Percentiles rank a stretch among this genome's conserved stretches.
Evolutionary conservation across 2,888 invertebrate species (phyloP).

Genomic region (Spicauda simplicius): DNA sequence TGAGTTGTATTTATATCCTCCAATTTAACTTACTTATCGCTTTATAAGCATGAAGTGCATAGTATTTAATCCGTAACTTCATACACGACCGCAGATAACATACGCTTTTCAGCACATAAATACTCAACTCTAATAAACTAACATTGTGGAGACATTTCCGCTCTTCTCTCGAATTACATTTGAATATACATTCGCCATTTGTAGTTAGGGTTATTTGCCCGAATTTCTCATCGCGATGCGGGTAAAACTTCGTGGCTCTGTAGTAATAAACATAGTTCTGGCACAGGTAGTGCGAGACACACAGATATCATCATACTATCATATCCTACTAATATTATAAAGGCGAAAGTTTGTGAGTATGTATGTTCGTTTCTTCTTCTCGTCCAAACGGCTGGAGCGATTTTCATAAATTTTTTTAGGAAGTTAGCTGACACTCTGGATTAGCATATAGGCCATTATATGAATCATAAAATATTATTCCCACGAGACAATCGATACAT

Average conservation of each 20-base stretch:
- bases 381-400: too few relatives aligned
- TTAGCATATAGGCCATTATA: too few relatives aligned
- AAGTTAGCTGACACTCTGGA: too few relatives aligned
- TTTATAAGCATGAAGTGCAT: not conserved
- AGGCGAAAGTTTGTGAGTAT: too few relatives aligned
- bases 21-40: not conserved
- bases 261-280: slow-evolving; percentile 77
- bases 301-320: too few relatives aligned
- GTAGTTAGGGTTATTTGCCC: slow-evolving; percentile 61
- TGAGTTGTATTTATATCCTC: not conserved
- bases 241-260: slow-evolving; percentile 64
- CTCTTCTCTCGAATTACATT: slow-evolving; percentile 51
- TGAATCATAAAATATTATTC: too few relatives aligned
- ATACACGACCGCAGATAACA: slow-evolving; percentile 28
- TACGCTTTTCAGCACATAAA: slow-evolving; percentile 38
- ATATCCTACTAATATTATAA: too few relatives aligned
- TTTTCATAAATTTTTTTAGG: too few relatives aligned
- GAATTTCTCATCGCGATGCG: slow-evolving; percentile 64
- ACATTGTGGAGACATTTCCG: slow-evolving; percentile 40
- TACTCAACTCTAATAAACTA: slow-evolving; percentile 39
- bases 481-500: too few relatives aligned
- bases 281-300: slow-evolving; percentile 67
- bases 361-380: too few relatives aligned
- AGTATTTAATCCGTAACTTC: slow-evolving; percentile 2
- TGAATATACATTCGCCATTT: slow-evolving; percentile 57